These are phyloP conservation scores for Odontothrips loti DNA, from an alignment of 2,888 invertebrate species.

Conservation along the genomic window DNA sequence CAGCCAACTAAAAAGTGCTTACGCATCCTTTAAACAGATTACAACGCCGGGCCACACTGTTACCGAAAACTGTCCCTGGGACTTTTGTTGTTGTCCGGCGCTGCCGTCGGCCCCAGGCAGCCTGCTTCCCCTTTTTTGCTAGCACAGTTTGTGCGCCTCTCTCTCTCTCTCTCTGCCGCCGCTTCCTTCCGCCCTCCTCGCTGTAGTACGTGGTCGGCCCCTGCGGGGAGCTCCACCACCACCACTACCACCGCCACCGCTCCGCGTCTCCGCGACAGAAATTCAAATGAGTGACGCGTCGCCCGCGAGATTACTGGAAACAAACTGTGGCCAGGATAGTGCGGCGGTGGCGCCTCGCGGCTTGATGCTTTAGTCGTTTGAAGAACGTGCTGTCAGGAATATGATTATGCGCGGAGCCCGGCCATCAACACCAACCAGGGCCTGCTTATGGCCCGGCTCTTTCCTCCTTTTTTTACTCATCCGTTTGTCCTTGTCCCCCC, in stretches of 20 bases:
- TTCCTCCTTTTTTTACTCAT: not conserved
- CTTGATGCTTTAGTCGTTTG: conserved; percentile 21
- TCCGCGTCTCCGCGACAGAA: conserved; percentile 25
- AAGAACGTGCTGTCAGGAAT: not conserved
- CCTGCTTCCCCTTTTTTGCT: not conserved
- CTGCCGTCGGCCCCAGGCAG: not conserved
- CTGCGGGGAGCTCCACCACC: conserved; percentile 31
- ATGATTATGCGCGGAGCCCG: not conserved
- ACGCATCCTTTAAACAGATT: conserved; percentile 19
- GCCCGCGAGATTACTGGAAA: conserved; percentile 19
- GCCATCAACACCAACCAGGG: not conserved
- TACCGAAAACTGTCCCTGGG: not conserved
- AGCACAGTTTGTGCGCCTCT: too few relatives aligned
- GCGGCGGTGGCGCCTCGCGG: not conserved
- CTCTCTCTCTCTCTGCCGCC: too few relatives aligned
- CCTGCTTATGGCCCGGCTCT: not conserved
- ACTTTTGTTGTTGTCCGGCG: not conserved
- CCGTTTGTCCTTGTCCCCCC: not conserved
- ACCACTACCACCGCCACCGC: too few relatives aligned
- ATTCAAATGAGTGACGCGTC: conserved; percentile 12
- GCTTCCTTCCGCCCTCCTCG: conserved; percentile 58
- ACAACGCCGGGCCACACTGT: not conserved
- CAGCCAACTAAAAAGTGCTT: conserved; percentile 23
- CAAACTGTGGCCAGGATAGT: conserved; percentile 19
- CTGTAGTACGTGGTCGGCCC: conserved; percentile 41